Evolutionary conservation across 37 sponge, comb jelly and placozoan genomes (phyloP).

Genomic region (Aplysina aerophoba): DNA sequence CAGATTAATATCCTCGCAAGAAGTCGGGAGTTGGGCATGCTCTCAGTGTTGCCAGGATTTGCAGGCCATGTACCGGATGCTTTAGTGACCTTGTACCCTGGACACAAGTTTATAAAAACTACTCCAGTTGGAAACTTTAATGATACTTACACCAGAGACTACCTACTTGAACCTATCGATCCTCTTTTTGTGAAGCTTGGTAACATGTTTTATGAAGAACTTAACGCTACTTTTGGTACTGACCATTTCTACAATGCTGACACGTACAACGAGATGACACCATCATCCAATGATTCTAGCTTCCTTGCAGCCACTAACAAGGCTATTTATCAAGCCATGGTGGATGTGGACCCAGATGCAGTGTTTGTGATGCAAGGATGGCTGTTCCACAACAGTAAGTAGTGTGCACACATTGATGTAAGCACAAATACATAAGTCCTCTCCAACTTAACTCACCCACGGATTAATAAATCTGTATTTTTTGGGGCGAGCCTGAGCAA

Average conservation of each 20-base stretch:
- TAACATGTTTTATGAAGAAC: conserved; percentile 43
- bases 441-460: too few relatives aligned
- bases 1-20: conserved; percentile 53
- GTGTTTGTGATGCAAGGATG: conserved; percentile 80
- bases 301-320: conserved; percentile 54
- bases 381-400: conserved; percentile 51
- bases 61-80: conserved; percentile 70
- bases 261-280: conserved; percentile 72
- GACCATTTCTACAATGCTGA: conserved; percentile 68
- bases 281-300: conserved; percentile 30
- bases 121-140: conserved; percentile 49
- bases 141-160: conserved; percentile 47
- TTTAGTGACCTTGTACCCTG: conserved; percentile 44
- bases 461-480: too few relatives aligned
- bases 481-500: too few relatives aligned
- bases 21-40: conserved; percentile 63
- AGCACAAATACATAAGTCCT: too few relatives aligned
- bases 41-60: conserved; percentile 72
- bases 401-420: too few relatives aligned
- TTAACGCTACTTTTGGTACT: conserved; percentile 51
- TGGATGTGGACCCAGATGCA: conserved; percentile 46
- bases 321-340: conserved; percentile 59
- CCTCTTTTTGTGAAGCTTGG: conserved; percentile 55
- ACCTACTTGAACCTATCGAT: conserved; percentile 65
- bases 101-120: conserved; percentile 23